Percentiles rank a stretch among this genome's conserved stretches.
Conservation (phyloP, 1,140 invertebrate species). For the Megalonaias nervosa region DNA sequence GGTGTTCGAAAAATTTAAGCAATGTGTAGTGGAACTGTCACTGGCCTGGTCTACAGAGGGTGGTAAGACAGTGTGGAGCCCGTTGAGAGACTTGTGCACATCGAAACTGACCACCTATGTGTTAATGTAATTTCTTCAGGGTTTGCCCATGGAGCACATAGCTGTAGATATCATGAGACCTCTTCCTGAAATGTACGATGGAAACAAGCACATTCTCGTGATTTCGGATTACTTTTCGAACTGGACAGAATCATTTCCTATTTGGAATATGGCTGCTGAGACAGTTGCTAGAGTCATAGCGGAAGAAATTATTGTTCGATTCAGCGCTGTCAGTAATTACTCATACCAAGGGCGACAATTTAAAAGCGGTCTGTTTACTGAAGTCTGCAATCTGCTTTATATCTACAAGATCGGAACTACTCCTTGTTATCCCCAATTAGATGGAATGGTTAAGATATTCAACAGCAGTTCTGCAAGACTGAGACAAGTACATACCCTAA, state of each 20-base stretch:
- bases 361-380: constrained; percentile 31
- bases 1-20: constrained; percentile 2
- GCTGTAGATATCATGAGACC: constrained; percentile 31
- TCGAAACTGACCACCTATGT: constrained; percentile 14
- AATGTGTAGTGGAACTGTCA: constrained; percentile 10
- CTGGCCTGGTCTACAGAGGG: constrained; percentile 23
- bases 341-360: constrained; percentile 64
- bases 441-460: no score
- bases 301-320: constrained; percentile 56
- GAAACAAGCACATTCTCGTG: constrained; percentile 55
- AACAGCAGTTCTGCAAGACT: no score
- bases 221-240: constrained; percentile 54
- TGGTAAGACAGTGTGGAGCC: constrained; percentile 11
- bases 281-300: constrained; percentile 65
- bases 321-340: constrained; percentile 65
- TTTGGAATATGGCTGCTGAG: constrained; percentile 47
- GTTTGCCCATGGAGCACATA: constrained; percentile 29
- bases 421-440: no score
- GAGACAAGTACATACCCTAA: no score
- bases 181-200: constrained; percentile 12
- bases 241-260: constrained; percentile 47
- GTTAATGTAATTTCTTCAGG: constrained; percentile 5
- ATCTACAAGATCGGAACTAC: constrained; percentile 39
- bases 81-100: constrained; percentile 25
- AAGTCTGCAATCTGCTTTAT: constrained; percentile 34